These are phyloP conservation scores for Loriculus beryllinus DNA, from an alignment of 2,797 vertebrate genomes.

Conservation along the genomic window DNA sequence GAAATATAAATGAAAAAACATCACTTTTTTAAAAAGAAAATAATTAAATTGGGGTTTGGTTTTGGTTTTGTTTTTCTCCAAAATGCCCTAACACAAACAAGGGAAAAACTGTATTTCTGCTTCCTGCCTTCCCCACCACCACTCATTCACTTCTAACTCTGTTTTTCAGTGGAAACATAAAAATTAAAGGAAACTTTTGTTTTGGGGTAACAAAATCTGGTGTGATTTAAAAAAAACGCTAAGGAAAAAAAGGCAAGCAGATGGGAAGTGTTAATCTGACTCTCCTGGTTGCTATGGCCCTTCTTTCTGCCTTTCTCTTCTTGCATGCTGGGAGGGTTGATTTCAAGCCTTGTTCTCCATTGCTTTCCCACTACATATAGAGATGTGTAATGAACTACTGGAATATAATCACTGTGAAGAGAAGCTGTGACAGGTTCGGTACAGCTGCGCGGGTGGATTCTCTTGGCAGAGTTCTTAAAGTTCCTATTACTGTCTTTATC, in stretches of 20 bases:
- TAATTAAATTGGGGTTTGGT: not conserved
- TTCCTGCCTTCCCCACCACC: not conserved
- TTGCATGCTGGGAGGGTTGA: not conserved
- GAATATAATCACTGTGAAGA: not conserved
- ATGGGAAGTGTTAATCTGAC: not conserved
- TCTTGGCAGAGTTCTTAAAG: not conserved
- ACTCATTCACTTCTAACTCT: not conserved
- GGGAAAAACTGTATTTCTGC: not conserved
- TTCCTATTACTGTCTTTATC: not conserved
- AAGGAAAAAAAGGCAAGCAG: not conserved
- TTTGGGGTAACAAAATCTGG: not conserved
- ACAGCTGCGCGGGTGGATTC: rapidly evolving
- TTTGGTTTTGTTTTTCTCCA: not conserved
- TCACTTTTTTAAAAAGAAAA: not conserved
- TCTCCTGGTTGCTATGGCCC: not conserved
- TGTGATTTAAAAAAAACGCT: not conserved
- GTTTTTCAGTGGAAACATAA: not conserved
- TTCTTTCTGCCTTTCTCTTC: not conserved
- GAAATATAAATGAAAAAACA: not conserved
- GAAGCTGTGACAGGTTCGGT: not conserved
- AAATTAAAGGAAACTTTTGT: not conserved
- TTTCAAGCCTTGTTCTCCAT: not conserved
- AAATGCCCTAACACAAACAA: not conserved
- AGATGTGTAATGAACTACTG: not conserved
- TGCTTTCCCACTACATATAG: not conserved